These are phyloP conservation scores for Zaprionus capensis DNA, from an alignment of 1,140 invertebrate genomes.

Conservation along the genomic window DNA sequence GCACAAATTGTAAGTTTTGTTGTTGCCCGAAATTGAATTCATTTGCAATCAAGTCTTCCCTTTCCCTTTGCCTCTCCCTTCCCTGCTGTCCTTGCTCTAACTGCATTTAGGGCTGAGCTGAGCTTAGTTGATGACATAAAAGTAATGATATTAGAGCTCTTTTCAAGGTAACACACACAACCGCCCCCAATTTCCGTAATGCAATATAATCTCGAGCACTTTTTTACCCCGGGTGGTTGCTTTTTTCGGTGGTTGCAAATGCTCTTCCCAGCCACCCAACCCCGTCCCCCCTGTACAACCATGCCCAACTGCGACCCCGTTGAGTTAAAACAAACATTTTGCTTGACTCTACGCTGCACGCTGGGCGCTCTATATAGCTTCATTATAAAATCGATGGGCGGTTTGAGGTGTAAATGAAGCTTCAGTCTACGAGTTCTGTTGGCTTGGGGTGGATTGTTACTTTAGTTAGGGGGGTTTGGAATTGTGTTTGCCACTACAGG, in stretches of 20 bases:
- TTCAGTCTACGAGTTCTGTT: background rate
- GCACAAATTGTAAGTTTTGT: background rate
- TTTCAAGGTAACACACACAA: conserved; percentile 50
- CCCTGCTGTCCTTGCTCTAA: background rate
- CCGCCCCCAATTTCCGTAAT: conserved; percentile 55
- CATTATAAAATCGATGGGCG: conserved; percentile 72
- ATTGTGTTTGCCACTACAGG: background rate
- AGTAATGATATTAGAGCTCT: conserved; percentile 44
- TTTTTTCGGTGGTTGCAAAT: conserved; percentile 57
- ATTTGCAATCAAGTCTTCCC: conserved; percentile 21
- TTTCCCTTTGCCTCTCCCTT: background rate
- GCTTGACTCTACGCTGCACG: conserved; percentile 27
- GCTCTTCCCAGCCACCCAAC: background rate
- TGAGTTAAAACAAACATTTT: conserved; percentile 58
- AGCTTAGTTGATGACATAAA: conserved; percentile 48
- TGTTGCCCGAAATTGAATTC: conserved; percentile 21
- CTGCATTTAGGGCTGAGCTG: conserved; percentile 30
- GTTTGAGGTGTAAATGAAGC: conserved; percentile 48
- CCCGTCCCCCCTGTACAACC: background rate
- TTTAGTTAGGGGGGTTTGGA: background rate
- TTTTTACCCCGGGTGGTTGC: conserved; percentile 54
- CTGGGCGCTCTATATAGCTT: conserved; percentile 49
- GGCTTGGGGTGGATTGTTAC: conserved; percentile 9
- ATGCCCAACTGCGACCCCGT: conserved; percentile 10
- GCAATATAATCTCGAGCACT: conserved; percentile 60